Conservation (phyloP, 2,113 vertebrate genomes). For the Aptenodytes forsteri region DNA sequence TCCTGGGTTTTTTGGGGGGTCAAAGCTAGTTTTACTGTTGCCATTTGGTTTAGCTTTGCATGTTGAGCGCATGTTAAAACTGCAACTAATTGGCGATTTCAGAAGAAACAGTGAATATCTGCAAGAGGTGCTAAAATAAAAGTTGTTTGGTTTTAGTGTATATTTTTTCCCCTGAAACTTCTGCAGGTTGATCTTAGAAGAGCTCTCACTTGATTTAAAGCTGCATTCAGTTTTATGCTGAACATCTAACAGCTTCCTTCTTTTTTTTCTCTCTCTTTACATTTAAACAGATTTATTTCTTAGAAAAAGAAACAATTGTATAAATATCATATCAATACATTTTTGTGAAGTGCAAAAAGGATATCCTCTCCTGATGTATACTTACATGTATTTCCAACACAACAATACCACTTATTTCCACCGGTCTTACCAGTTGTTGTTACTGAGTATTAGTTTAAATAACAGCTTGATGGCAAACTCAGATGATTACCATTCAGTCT, state of each 20-base stretch:
- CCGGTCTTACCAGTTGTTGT: background rate
- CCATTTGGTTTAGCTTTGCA: background rate
- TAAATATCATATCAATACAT: background rate
- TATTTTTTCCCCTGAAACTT: background rate
- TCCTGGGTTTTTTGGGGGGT: rapidly evolving
- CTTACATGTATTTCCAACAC: background rate
- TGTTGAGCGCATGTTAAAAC: background rate
- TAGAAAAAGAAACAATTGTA: background rate
- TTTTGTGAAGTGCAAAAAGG: background rate
- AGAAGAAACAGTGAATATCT: background rate
- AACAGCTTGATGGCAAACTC: background rate
- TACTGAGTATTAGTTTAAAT: background rate
- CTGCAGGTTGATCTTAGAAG: background rate
- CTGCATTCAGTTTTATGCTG: background rate
- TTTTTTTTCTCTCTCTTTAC: background rate
- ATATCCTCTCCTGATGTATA: background rate
- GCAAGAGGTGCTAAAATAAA: background rate
- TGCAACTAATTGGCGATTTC: background rate
- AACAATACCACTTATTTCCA: too few relatives aligned
- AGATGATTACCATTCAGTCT: background rate
- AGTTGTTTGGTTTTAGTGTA: background rate
- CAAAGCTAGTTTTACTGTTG: background rate
- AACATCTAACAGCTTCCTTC: background rate
- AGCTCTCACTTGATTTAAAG: background rate
- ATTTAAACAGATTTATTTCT: background rate